These are phyloP conservation scores for Pelvicachromis taeniatus DNA, from an alignment of 2,113 vertebrate genomes.

Conservation along the genomic window DNA sequence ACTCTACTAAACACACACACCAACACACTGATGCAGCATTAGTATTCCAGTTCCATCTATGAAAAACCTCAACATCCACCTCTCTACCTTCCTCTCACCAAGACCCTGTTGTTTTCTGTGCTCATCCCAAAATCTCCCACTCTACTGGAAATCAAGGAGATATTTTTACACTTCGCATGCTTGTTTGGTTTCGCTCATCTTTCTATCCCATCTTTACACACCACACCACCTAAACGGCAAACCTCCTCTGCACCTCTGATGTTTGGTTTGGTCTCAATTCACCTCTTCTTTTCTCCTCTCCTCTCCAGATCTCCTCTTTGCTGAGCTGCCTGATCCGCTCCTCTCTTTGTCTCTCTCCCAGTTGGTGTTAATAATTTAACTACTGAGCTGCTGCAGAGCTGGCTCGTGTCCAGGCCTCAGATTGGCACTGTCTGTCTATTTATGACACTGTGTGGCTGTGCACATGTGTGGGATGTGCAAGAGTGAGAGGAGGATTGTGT, in stretches of 20 bases:
- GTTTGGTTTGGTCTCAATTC: conserved; percentile 26
- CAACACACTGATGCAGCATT: conserved; percentile 33
- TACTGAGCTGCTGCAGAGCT: conserved; percentile 72
- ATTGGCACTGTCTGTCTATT: conserved; percentile 71
- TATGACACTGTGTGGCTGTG: conserved; percentile 64
- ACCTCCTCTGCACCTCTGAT: conserved; percentile 15
- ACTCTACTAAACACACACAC: conserved; percentile 58
- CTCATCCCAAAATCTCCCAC: conserved; percentile 6
- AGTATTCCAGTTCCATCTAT: conserved; percentile 53
- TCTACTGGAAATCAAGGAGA: not conserved
- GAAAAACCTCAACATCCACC: conserved; percentile 42
- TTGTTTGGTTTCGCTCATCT: not conserved
- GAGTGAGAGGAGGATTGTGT: conserved; percentile 33
- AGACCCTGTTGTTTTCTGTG: not conserved
- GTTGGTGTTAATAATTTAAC: conserved; percentile 77
- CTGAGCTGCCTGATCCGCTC: conserved; percentile 41
- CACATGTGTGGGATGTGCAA: conserved; percentile 69
- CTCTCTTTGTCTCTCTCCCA: conserved; percentile 69
- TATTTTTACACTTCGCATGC: not conserved
- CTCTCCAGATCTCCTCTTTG: conserved; percentile 47
- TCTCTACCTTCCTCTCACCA: conserved; percentile 17
- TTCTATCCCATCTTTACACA: not conserved
- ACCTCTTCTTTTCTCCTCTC: conserved; percentile 52
- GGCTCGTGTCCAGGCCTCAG: conserved; percentile 67
- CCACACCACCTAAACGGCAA: not conserved